phyloP scores from a whole-genome alignment of 2,888 invertebrate genomes.

The Cheilosia vulpina region DNA sequence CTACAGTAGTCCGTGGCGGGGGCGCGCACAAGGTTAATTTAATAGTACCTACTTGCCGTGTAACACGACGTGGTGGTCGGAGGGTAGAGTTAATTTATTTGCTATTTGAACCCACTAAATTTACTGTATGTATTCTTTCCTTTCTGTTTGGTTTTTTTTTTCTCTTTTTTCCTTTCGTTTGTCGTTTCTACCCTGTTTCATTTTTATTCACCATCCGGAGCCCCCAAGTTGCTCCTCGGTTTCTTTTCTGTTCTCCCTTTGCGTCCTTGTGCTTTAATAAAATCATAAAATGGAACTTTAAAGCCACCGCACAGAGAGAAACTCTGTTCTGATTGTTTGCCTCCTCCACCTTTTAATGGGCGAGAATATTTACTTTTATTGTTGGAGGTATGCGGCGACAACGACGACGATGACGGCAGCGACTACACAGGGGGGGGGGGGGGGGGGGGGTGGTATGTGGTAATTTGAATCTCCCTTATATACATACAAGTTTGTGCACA shows the following conservation, averaged over 20 bases:
- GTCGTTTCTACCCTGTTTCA: constrained; percentile 2
- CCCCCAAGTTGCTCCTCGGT: not conserved
- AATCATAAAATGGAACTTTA: constrained; percentile 42
- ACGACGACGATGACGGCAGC: not conserved
- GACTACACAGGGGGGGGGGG: too few species aligned
- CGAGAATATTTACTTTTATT: constrained; percentile 24
- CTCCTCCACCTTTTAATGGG: constrained; percentile 2
- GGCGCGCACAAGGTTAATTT: constrained; percentile 22
- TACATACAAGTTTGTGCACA: not conserved
- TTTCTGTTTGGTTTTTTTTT: not conserved
- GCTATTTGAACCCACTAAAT: constrained; percentile 39
- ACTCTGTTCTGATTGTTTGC: constrained; percentile 22
- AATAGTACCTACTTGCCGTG: constrained; percentile 34
- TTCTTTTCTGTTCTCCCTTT: not conserved
- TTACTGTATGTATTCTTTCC: constrained; percentile 4
- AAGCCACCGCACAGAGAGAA: constrained; percentile 21
- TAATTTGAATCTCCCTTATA: constrained; percentile 20
- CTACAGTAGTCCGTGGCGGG: not conserved
- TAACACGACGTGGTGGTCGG: constrained; percentile 24
- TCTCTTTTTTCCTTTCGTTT: not conserved
- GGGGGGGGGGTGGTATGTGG: too few species aligned
- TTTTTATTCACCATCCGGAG: not conserved
- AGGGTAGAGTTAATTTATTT: constrained; percentile 40
- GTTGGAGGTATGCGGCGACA: not conserved
- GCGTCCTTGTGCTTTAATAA: constrained; percentile 26